phyloP scores from a whole-genome alignment of 1,140 invertebrate genomes.

The Dreissena polymorpha region DNA sequence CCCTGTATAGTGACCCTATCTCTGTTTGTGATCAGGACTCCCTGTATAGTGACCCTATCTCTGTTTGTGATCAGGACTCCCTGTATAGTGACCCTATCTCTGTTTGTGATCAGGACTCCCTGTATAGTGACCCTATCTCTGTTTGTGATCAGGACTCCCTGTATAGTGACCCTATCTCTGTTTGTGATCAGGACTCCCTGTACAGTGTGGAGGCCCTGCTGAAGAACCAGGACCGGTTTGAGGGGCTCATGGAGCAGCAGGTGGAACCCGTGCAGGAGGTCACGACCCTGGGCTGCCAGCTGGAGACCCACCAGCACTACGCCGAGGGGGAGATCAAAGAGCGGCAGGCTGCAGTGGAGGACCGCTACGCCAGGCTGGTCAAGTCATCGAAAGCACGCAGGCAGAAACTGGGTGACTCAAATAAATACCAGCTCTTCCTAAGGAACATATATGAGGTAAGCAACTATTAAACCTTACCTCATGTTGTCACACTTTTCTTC shows the following conservation, averaged over 20 bases:
- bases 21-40: conserved; percentile 84
- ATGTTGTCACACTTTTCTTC: not conserved
- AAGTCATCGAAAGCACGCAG: conserved; percentile 90
- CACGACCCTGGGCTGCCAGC: conserved; percentile 96
- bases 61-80: conserved; percentile 83
- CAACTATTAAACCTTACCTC: not conserved
- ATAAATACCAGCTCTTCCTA: conserved; percentile 97
- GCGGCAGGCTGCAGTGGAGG: conserved; percentile 88
- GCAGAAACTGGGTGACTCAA: conserved; percentile 93
- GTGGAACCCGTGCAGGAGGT: conserved; percentile 96
- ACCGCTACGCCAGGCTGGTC: conserved; percentile 91
- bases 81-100: conserved; percentile 97
- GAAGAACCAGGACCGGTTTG: conserved; percentile 99
- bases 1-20: conserved; percentile 96
- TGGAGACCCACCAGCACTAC: conserved; percentile 97
- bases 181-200: conserved; percentile 85
- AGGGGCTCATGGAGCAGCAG: conserved; percentile 97
- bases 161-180: conserved; percentile 83
- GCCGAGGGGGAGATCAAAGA: conserved; percentile 97
- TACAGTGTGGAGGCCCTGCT: conserved; percentile 98
- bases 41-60: conserved; percentile 95
- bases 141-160: conserved; percentile 85
- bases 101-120: conserved; percentile 83
- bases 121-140: conserved; percentile 97
- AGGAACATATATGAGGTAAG: conserved; percentile 97